A percentile compares a stretch with the other conserved stretches of the same genome.
These are phyloP conservation scores for Rhynchotus rufescens DNA, from an alignment of 2,797 vertebrate genomes.

Conservation along the genomic window DNA sequence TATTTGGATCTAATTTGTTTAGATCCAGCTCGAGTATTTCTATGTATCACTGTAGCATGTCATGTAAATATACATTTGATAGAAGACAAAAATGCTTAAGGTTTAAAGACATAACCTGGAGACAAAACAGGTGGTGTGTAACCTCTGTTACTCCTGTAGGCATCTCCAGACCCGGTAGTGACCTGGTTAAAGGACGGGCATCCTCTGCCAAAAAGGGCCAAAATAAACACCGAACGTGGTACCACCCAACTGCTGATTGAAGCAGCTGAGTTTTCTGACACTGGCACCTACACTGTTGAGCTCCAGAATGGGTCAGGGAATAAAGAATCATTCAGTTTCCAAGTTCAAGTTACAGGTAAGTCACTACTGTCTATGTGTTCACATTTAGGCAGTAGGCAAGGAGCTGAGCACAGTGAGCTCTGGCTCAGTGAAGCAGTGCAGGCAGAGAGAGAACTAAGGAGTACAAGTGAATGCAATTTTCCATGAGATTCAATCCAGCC, in stretches of 20 bases:
- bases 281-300: conserved; percentile 83
- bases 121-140: neutral
- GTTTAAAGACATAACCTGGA: neutral
- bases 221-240: conserved; percentile 76
- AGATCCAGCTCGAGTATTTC: neutral
- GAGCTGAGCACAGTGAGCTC: neutral
- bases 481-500: neutral
- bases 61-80: neutral
- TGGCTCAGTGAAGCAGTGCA: neutral
- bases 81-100: neutral
- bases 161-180: conserved; percentile 81
- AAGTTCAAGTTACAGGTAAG: conserved; percentile 88
- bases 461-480: neutral
- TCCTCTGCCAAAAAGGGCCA: conserved; percentile 78
- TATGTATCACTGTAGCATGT: neutral
- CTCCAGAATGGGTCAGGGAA: conserved; percentile 81
- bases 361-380: accelerated
- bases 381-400: neutral
- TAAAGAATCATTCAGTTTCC: conserved; percentile 80
- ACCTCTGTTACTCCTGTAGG: conserved; percentile 70
- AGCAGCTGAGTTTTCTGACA: conserved; percentile 81
- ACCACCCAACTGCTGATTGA: conserved; percentile 86
- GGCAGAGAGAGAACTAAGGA: neutral
- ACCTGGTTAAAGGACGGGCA: conserved; percentile 87
- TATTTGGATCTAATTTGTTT: neutral